phyloP scores from a whole-genome alignment of 53 echinoderm and acorn worm genomes.

The Actinopyga echinites region DNA sequence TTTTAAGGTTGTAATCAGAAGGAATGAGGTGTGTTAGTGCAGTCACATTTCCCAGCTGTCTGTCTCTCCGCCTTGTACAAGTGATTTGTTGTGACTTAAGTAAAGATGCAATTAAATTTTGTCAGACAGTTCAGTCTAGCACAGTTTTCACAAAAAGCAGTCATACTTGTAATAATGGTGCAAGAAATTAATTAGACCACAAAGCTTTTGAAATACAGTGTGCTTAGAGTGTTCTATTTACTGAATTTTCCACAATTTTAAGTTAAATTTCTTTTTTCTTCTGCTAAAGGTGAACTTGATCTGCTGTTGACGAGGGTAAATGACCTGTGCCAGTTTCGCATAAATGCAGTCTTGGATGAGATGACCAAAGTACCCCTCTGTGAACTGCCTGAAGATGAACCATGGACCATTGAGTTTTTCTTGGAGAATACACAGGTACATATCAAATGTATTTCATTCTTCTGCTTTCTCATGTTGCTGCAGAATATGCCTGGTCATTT shows the following conservation, averaged over 20 bases:
- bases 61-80: no score
- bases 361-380: constrained; percentile 88
- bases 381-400: constrained; percentile 92
- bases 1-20: no score
- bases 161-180: no score
- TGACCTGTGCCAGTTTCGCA: constrained; percentile 93
- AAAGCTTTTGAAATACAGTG: neutral
- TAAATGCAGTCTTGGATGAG: constrained; percentile 87
- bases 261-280: no score
- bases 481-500: no score
- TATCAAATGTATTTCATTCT: neutral
- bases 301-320: constrained; percentile 85
- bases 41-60: no score
- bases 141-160: no score
- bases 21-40: no score
- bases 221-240: neutral
- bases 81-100: no score
- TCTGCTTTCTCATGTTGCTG: neutral
- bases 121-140: no score
- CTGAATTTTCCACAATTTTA: neutral
- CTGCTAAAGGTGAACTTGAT: constrained; percentile 72
- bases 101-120: no score
- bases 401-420: constrained; percentile 91
- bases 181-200: no score
- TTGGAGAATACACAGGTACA: constrained; percentile 85